Percentiles rank a stretch among this genome's conserved stretches.
Conservation (phyloP, 2,113 vertebrate species). For the Pipra filicauda region DNA sequence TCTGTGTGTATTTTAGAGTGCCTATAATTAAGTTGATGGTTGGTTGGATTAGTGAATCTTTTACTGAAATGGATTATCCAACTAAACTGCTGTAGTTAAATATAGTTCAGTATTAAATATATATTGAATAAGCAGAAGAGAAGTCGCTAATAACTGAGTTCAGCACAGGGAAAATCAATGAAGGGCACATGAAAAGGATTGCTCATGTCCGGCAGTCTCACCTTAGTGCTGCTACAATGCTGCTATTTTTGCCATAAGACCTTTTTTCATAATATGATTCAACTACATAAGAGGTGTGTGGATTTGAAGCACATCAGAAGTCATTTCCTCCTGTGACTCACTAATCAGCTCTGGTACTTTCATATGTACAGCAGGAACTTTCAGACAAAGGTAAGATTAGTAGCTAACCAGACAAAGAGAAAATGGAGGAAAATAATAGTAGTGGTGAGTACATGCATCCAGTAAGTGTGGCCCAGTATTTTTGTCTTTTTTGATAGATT, state of each 20-base stretch:
- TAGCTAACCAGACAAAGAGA: constrained; percentile 45
- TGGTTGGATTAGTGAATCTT: neutral
- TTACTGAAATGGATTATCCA: neutral
- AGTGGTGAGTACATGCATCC: constrained; percentile 17
- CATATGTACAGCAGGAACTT: constrained; percentile 52
- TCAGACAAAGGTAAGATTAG: constrained; percentile 52
- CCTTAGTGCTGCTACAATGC: neutral
- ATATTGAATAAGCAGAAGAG: neutral
- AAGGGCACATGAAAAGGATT: neutral
- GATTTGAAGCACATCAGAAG: constrained; percentile 69
- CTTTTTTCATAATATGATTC: constrained; percentile 29
- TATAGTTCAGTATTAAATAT: neutral
- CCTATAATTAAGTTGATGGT: neutral
- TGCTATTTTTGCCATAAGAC: constrained; percentile 32
- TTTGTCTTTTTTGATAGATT: constrained; percentile 69
- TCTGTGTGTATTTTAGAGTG: neutral
- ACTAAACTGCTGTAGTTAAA: neutral
- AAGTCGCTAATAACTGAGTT: constrained; percentile 1
- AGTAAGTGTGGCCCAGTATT: constrained; percentile 56
- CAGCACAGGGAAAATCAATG: neutral
- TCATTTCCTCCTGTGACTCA: constrained; percentile 63
- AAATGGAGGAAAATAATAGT: constrained; percentile 62
- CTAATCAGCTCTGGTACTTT: constrained; percentile 66
- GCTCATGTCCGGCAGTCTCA: neutral
- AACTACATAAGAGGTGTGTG: constrained; percentile 60